Percentiles rank a stretch among this genome's conserved stretches.
These are phyloP conservation scores for Cololabis saira DNA, from an alignment of 2,113 vertebrate genomes.

Conservation along the genomic window DNA sequence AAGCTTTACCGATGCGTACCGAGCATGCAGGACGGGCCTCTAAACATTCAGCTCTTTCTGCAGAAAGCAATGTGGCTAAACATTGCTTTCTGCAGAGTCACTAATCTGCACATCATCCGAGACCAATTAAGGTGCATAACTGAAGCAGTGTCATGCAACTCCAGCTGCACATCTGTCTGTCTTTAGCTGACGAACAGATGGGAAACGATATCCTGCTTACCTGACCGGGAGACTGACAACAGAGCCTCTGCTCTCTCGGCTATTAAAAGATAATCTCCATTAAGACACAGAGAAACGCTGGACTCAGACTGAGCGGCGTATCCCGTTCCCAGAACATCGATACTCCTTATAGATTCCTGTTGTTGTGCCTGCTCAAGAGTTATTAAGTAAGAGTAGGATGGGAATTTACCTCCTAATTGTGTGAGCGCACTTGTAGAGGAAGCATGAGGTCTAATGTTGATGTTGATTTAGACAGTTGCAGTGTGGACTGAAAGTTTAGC, in stretches of 20 bases:
- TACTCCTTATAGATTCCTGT: conserved; percentile 8
- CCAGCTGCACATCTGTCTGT: neutral
- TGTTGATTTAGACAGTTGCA: neutral
- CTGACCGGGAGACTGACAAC: conserved; percentile 2
- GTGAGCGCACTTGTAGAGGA: neutral
- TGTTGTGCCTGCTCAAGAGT: neutral
- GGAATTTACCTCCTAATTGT: too few relatives aligned
- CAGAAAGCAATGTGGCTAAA: neutral
- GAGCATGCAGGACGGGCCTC: neutral
- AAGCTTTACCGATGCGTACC: neutral
- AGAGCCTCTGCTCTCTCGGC: conserved; percentile 1
- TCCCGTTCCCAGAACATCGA: conserved; percentile 23
- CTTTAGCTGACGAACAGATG: conserved; percentile 8
- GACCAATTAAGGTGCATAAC: conserved; percentile 31
- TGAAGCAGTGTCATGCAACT: conserved; percentile 11
- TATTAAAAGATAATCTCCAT: conserved; percentile 20
- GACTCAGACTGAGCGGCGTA: conserved; percentile 2
- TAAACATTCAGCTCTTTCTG: neutral
- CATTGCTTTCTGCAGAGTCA: conserved; percentile 47
- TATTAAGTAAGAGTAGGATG: neutral
- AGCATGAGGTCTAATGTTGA: neutral
- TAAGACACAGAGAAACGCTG: conserved; percentile 3
- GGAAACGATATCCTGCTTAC: conserved; percentile 10
- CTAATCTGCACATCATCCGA: conserved; percentile 31
- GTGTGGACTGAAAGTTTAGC: neutral